phyloP scores from a whole-genome alignment of 2,797 vertebrate genomes.

The Euthynnus affinis region DNA sequence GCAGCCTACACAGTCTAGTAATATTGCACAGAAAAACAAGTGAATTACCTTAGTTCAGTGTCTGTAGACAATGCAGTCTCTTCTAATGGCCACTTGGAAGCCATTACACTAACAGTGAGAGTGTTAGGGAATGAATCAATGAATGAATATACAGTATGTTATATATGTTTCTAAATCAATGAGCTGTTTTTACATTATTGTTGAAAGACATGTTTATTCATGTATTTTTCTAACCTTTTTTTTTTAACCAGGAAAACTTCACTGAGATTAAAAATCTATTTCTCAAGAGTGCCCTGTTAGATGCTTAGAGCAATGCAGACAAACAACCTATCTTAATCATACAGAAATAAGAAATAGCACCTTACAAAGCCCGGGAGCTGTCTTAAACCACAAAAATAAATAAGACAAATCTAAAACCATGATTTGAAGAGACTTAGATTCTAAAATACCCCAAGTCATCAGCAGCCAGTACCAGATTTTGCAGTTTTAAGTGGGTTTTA shows the following conservation, averaged over 20 bases:
- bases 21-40: slow-evolving; percentile 14
- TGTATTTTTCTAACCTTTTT: neutral
- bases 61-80: neutral
- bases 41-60: slow-evolving; percentile 7
- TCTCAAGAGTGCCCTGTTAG: neutral
- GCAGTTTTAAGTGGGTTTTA: neutral
- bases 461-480: neutral
- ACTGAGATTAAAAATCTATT: neutral
- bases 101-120: neutral
- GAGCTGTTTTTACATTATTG: neutral
- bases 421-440: neutral
- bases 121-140: neutral
- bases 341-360: neutral
- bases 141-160: neutral
- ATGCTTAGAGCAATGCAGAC: neutral
- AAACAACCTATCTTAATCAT: neutral
- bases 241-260: neutral
- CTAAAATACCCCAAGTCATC: neutral
- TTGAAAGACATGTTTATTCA: neutral
- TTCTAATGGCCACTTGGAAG: neutral
- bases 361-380: neutral
- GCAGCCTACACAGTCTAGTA: slow-evolving; percentile 6
- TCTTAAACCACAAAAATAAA: neutral
- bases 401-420: neutral
- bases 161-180: neutral